Percentiles rank a stretch among this genome's conserved stretches.
Evolutionary conservation across 2,113 vertebrate genomes (phyloP).

Genomic region (Phrynosoma platyrhinos): DNA sequence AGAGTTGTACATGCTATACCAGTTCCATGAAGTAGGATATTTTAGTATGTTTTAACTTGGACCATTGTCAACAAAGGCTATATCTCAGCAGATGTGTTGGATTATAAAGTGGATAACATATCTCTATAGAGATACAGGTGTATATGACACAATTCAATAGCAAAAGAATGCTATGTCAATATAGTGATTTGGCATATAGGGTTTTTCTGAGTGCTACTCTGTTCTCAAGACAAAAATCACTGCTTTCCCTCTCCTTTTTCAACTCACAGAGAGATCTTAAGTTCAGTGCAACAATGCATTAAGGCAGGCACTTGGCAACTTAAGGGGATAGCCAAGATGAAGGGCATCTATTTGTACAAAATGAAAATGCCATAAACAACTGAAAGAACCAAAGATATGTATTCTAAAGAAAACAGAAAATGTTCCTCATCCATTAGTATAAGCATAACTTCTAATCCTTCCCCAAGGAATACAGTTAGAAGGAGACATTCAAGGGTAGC

Average conservation of each 20-base stretch:
- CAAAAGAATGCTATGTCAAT: too few relatives aligned
- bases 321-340: conserved; percentile 24
- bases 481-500: conserved; percentile 41
- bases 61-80: conserved; percentile 75
- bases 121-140: too few relatives aligned
- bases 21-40: conserved; percentile 57
- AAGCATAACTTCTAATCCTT: conserved; percentile 34
- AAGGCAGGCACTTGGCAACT: conserved; percentile 68
- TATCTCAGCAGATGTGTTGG: conserved; percentile 58
- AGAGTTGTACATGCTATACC: conserved; percentile 57
- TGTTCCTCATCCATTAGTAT: rapidly evolving
- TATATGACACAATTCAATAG: conserved; percentile 50
- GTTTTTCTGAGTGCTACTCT: conserved; percentile 52
- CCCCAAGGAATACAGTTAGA: conserved; percentile 43
- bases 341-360: conserved; percentile 53
- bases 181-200: conserved; percentile 44
- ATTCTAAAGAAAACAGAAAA: conserved; percentile 8
- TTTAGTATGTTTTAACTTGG: conserved; percentile 59
- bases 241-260: not conserved
- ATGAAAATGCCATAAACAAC: conserved; percentile 43
- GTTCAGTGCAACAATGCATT: conserved; percentile 73
- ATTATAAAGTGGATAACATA: conserved; percentile 62
- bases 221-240: conserved; percentile 61
- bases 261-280: conserved; percentile 68
- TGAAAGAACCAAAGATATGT: conserved; percentile 43